Base-by-base conservation (phyloP, 2,888 invertebrate species). In the Drosophila mercatorum region DNA sequence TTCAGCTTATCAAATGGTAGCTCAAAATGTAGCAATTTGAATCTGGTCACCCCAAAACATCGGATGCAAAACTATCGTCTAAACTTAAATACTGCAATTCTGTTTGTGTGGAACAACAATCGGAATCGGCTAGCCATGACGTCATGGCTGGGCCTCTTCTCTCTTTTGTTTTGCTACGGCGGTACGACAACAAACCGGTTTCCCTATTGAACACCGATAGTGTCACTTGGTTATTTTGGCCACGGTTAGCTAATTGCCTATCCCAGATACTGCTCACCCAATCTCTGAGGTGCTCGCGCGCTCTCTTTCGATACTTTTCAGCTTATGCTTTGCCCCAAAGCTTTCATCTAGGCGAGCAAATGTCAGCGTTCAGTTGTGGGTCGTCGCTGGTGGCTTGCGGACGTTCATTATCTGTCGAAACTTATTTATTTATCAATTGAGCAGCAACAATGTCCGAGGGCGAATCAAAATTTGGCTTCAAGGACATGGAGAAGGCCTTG, bases 401-500 rank as follows among this genome's bases (percentile, higher is more conserved):
- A 73, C 72, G 61, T 40, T 47, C 51, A 41, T 28, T 36, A 36
- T 41, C 28, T 31, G 12, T 36, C 22, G 34, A 47, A 40, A 52
- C 51, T 26, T 28, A 38, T 22, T 22, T 10, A 41, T 36, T 36
- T 61, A 69, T 43, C 36, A 11, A 44, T 64, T 57, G 49, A 36
- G 52, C 17, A 40, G 22, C 38, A 49, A 63, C 8, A 56, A 85
- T 89, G 85, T 73, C 88, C 12, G 88, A 85, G 79, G 83, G 90
- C 89, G 95, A 95, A 69, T 93, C 94, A 0, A 95, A 95, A 78
- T 96, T 95, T 92, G 96, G 96, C 0, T 96, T 95, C 93, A 96
- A 96, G 91, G 95, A 96, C 91, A 95, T 94, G 90, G 95, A 95
- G 74, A 96, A 95, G 92, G 96, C 96, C 0, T 92, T 94, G 82